Evolutionary conservation across 2,113 vertebrate genomes (phyloP), one percentile per base, ranked within the genome.

Genomic region (Himantopus leucocephalus): DNA sequence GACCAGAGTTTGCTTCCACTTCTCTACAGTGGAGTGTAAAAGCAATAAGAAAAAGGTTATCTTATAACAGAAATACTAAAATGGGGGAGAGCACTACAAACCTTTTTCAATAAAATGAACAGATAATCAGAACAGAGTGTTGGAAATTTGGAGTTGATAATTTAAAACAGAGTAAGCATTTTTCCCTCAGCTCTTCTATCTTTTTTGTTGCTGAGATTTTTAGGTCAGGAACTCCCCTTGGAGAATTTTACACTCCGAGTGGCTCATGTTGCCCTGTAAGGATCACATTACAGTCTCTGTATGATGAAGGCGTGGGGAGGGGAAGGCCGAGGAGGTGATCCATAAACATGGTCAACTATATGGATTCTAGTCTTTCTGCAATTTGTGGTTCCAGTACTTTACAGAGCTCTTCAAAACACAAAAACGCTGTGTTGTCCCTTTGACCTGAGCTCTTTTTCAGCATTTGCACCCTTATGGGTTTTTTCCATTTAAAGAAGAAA

Each of bases 171-270:
- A 83, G 34, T 53, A 85, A 77, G 67, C 26, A 48, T 74, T 86
- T 88, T 93, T 9, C 52, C 47, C 72, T 81, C 47, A 81, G 67
- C 43, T 77, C 47, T 94, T 90, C 78, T 60, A 77, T 74, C 55
- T 85, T 85, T 92, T 74, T 41, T 73, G 41, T 34, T 83, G 67
- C 29, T 88, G 63, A 80, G 64, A 59, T 88, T 80, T 94, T 92
- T 86, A 94, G 88, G 75, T 93, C 68, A 83, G 15, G 62, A 88
- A 64, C 16, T 92, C 48, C 55, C 88, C 56, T 72, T 86, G 68
- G 79, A 95, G 91, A 92, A 91, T 93, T 92, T 88, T 88, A 55
- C n/a, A 74, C 67, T 92, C 55, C 37, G 67, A 66, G 92, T 41
- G 30, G 45, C n/a, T 90, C 63, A 43, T 50, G 22, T 39, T 13